A percentile compares a stretch with the other conserved stretches of the same genome.
Conservation (phyloP, 2,888 invertebrate species). For the Mycogona germanica region DNA sequence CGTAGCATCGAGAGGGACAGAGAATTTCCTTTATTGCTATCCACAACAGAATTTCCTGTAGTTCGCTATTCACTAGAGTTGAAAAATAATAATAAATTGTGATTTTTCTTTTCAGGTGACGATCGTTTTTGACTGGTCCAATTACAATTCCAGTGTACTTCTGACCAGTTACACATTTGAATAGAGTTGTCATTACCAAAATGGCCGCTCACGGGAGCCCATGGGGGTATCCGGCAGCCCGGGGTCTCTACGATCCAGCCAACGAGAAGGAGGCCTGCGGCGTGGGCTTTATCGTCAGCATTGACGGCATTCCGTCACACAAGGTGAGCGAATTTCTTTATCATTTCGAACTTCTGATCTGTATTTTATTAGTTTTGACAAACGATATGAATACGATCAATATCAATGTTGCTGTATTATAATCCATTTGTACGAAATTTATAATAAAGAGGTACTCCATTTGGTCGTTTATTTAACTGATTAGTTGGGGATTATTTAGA, state of each 20-base stretch:
- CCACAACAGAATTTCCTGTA: too few species aligned
- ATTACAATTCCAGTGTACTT: too few species aligned
- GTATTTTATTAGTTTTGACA: not conserved
- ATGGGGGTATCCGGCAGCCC: constrained; percentile 16
- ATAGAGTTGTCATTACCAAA: too few species aligned
- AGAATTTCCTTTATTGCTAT: too few species aligned
- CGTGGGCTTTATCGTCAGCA: constrained; percentile 97
- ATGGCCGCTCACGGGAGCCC: constrained; percentile 6
- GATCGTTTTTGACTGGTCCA: too few species aligned
- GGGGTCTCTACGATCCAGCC: constrained; percentile 87
- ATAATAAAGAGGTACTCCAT: not conserved
- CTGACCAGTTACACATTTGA: too few species aligned
- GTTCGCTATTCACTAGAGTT: too few species aligned
- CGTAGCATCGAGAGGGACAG: too few species aligned
- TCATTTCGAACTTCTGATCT: too few species aligned
- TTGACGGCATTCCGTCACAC: constrained; percentile 86
- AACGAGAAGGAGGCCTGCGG: constrained; percentile 97
- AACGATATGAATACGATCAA: not conserved
- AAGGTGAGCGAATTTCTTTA: constrained; percentile 41
- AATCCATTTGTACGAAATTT: too few species aligned
- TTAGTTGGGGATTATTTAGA: not conserved
- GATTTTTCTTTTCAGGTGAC: too few species aligned
- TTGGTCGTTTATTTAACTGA: not conserved
- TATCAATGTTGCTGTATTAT: not conserved
- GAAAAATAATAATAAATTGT: too few species aligned